A percentile compares a stretch with the other conserved stretches of the same genome.
Conservation (phyloP, 2,113 vertebrate species). For the Porphyrio hochstetteri region DNA sequence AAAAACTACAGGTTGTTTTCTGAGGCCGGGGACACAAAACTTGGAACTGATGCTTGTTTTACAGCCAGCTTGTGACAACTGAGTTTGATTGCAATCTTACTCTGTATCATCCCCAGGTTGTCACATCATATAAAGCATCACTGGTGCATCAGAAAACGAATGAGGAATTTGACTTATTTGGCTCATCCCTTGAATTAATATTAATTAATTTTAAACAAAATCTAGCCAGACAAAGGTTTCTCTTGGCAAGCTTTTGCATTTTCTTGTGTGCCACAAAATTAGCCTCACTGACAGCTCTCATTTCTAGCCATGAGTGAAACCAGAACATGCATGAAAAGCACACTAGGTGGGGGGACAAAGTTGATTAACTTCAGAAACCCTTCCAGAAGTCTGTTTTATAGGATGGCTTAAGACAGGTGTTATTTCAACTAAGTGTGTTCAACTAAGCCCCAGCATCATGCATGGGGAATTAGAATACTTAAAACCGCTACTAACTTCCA, state of each 20-base stretch:
- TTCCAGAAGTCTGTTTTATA: not conserved
- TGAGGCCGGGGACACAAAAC: not conserved
- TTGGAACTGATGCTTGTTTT: not conserved
- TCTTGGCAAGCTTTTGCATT: not conserved
- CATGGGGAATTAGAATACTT: not conserved
- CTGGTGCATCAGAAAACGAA: not conserved
- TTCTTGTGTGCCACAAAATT: not conserved
- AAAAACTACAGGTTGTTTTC: not conserved
- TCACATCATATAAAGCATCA: not conserved
- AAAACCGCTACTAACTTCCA: not conserved
- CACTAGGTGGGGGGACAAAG: not conserved
- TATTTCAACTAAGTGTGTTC: not conserved
- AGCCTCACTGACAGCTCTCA: not conserved
- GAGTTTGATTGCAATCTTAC: not conserved
- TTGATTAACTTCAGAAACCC: conserved; percentile 29
- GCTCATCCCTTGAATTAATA: not conserved
- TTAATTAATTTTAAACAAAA: not conserved
- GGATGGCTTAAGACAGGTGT: not conserved
- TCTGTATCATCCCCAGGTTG: not conserved
- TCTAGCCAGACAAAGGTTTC: not conserved
- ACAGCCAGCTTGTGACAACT: not conserved
- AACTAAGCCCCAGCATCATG: not conserved
- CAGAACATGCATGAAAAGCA: not conserved
- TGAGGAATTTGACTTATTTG: not conserved
- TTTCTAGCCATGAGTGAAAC: conserved; percentile 35